These are phyloP conservation scores for Lepidothrix coronata DNA, from an alignment of 2,113 vertebrate genomes.

Conservation along the genomic window DNA sequence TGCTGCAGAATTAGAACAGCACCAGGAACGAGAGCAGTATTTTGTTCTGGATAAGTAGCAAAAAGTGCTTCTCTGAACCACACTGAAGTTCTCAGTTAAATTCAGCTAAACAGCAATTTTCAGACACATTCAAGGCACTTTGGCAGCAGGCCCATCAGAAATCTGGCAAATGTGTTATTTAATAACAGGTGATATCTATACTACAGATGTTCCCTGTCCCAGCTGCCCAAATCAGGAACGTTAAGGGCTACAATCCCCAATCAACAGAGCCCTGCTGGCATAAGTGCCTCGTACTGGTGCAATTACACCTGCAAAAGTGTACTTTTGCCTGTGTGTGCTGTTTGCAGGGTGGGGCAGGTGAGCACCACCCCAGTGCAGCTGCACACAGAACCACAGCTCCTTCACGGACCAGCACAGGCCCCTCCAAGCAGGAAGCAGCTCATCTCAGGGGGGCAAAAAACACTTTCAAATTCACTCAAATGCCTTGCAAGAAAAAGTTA, in stretches of 20 bases:
- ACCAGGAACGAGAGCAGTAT: not conserved
- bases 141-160: not conserved
- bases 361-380: not conserved
- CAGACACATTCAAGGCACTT: not conserved
- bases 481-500: not conserved
- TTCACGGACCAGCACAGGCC: accelerated
- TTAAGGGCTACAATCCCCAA: not conserved
- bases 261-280: not conserved
- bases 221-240: accelerated
- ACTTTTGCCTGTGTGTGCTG: not conserved
- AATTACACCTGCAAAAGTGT: not conserved
- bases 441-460: not conserved
- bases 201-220: not conserved
- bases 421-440: not conserved
- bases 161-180: not conserved
- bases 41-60: not conserved
- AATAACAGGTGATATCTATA: not conserved
- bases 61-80: not conserved
- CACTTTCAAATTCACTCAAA: not conserved
- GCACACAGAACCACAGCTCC: accelerated
- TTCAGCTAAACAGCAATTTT: not conserved
- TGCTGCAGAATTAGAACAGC: not conserved
- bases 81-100: not conserved
- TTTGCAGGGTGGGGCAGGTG: not conserved
- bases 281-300: accelerated